phyloP scores from a whole-genome alignment of 2,113 vertebrate species.

The Chinchilla lanigera region DNA sequence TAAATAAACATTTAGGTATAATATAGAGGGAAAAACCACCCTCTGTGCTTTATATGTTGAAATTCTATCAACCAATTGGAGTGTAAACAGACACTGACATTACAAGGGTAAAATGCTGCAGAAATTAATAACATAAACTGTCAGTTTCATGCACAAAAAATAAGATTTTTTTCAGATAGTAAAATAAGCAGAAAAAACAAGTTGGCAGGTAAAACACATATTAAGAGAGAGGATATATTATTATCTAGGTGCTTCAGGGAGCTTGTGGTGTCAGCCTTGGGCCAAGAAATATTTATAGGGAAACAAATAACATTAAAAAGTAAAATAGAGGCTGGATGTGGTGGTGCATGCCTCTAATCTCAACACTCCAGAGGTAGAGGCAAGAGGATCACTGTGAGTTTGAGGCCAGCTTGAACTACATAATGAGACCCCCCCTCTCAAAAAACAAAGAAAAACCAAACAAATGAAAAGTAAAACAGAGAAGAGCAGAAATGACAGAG shows the following conservation, averaged over 20 bases:
- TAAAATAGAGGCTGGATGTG: background rate
- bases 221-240: background rate
- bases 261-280: background rate
- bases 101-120: background rate
- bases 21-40: background rate
- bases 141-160: background rate
- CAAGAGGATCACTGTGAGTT: background rate
- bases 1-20: background rate
- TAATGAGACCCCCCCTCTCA: background rate
- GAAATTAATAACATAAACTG: background rate
- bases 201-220: background rate
- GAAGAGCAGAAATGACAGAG: background rate
- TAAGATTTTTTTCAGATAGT: background rate
- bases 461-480: background rate
- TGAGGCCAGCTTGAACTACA: background rate
- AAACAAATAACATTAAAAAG: background rate
- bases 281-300: background rate
- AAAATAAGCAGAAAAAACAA: conserved; percentile 1
- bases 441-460: background rate
- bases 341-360: background rate
- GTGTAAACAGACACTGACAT: background rate
- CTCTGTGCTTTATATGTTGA: background rate
- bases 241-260: background rate
- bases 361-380: background rate
- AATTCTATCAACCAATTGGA: background rate